phyloP scores from a whole-genome alignment of 2,113 vertebrate genomes.

The Cheilinus undulatus region DNA sequence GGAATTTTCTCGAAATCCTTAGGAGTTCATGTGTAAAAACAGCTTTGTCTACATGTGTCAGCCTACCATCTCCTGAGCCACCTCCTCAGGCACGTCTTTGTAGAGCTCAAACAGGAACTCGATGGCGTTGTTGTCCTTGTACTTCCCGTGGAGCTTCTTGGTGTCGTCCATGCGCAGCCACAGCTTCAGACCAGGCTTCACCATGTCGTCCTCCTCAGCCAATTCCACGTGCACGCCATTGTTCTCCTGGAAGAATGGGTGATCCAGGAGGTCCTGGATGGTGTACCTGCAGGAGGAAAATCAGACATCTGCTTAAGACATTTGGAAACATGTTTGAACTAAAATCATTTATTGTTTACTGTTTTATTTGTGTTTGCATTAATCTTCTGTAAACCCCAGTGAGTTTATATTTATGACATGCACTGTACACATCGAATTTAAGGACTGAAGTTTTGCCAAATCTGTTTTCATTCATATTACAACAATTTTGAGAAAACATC shows the following conservation, averaged over 20 bases:
- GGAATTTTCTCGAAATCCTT: no score
- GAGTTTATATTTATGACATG: no score
- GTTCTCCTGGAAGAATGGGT: constrained; percentile 96
- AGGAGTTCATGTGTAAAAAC: neutral
- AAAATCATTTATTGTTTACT: no score
- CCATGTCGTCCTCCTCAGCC: constrained; percentile 92
- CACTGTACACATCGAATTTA: no score
- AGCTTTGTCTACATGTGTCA: neutral
- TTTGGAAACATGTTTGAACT: no score
- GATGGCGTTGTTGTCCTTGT: constrained; percentile 97
- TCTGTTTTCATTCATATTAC: no score
- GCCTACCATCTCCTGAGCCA: constrained; percentile 97
- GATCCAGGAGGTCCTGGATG: constrained; percentile 94
- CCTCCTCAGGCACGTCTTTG: constrained; percentile 94
- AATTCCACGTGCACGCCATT: constrained; percentile 94
- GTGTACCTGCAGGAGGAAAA: constrained; percentile 85
- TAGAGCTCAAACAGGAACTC: constrained; percentile 97
- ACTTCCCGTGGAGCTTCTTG: constrained; percentile 92
- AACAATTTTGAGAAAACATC: no score
- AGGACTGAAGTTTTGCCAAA: no score
- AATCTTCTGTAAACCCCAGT: no score
- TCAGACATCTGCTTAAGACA: neutral
- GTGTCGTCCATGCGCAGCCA: constrained; percentile 96
- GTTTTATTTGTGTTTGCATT: no score
- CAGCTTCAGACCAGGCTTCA: constrained; percentile 92